Base-by-base conservation (phyloP, 2,113 vertebrate genomes). In the Gobio gobio region DNA sequence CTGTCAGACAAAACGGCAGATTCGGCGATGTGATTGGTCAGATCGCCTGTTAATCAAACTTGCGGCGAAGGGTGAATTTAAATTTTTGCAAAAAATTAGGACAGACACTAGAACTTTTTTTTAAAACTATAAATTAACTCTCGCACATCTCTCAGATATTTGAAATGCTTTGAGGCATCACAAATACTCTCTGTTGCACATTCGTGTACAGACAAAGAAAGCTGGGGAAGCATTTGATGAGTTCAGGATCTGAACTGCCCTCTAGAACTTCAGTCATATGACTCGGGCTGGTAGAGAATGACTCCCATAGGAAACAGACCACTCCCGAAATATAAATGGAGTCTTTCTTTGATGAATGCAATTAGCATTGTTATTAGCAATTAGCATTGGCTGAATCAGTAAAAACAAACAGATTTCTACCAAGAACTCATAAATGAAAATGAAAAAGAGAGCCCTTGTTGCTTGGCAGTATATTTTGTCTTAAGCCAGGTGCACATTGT, bases 141-240 rank as follows among this genome's bases (percentile, higher is more conserved):
- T 18, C 16, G n/a, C 26, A 76, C 33, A 40, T 40, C 40, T 18
- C 14, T 26, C 14, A 29, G 14, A 47, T 20, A 47, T 79, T 45
- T 63, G 20, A 24, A 63, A 63, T 47, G 4, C 36, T 24, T 4
- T 24, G 22, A 77, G 22, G 43, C 43, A 74, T 47, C 43, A 45
- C 40, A 24, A 47, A 12, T 47, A 24, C 22, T 73, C 22, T 16
- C 12, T 24, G 40, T 45, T 73, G 70, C 43, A 47, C 22, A 24
- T 73, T 74, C 6, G 33, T 76, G 58, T 20, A 43, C 51, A 88
- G 91, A 90, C 70, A 47, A 18, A 43, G 20, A 72, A 78, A 89
- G 87, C 90, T 89, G 66, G 86, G 47, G 43, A 24, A 49, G 43
- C 10, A 13, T 73, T 45, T 73, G 20, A 72, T 43, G 70, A 47